Evolutionary conservation across 2,797 vertebrate species (phyloP).

Genomic region (Dendrocincla tyrannina): DNA sequence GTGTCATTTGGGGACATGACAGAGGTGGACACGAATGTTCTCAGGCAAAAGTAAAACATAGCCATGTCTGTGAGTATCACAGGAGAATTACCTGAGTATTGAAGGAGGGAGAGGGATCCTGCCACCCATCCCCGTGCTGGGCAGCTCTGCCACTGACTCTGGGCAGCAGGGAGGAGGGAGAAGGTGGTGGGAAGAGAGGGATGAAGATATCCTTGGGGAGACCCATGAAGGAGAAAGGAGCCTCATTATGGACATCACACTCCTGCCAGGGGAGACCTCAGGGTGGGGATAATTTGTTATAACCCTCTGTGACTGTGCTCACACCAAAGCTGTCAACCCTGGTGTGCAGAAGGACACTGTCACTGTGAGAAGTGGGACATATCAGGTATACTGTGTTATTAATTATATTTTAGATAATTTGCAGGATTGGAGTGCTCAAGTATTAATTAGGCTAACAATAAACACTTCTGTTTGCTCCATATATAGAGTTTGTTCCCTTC

Average conservation of each 20-base stretch:
- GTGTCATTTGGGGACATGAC: background rate
- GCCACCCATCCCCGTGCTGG: background rate
- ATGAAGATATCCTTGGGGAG: background rate
- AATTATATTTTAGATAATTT: background rate
- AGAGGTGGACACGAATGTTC: background rate
- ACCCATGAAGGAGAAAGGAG: background rate
- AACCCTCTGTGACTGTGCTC: background rate
- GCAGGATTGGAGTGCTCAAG: background rate
- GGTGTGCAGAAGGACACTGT: background rate
- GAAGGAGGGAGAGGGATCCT: background rate
- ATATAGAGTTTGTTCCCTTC: background rate
- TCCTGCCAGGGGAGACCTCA: background rate
- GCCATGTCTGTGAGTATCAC: background rate
- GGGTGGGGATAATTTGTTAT: background rate
- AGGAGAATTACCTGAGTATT: background rate
- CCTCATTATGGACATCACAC: fast-evolving
- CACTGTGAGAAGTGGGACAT: background rate
- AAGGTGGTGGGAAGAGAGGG: background rate
- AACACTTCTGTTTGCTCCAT: background rate
- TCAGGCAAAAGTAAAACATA: background rate
- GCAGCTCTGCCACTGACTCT: background rate
- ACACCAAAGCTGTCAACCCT: background rate
- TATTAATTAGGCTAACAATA: background rate
- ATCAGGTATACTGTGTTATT: background rate
- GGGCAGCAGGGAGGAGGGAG: background rate